These are phyloP conservation scores for Xylocopa sonorina DNA, from an alignment of 1,140 invertebrate species.

Conservation along the genomic window DNA sequence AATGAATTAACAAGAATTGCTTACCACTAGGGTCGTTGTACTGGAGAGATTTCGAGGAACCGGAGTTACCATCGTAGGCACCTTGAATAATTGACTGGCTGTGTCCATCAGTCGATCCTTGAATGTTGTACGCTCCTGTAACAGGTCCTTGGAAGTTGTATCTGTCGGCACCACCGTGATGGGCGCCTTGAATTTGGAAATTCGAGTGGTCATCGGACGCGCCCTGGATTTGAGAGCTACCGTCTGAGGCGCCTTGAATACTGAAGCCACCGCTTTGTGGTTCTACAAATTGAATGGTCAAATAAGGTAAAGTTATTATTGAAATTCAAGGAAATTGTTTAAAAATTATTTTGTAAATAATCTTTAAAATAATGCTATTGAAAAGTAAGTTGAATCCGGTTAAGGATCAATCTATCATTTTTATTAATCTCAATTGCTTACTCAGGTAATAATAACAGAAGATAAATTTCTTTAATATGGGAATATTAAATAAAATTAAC, in stretches of 20 bases:
- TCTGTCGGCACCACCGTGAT: conserved; percentile 60
- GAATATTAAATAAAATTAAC: too few relatives aligned
- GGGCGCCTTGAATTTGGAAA: conserved; percentile 74
- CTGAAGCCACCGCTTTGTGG: conserved; percentile 73
- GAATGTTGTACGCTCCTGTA: conserved; percentile 67
- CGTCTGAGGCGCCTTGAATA: conserved; percentile 77
- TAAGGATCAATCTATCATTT: too few relatives aligned
- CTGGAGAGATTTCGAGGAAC: conserved; percentile 67
- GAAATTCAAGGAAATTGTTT: neutral
- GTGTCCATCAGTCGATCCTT: conserved; percentile 69
- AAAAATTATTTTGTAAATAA: too few relatives aligned
- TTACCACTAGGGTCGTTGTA: conserved; percentile 78
- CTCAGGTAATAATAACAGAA: too few relatives aligned
- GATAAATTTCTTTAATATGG: too few relatives aligned
- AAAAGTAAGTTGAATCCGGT: too few relatives aligned
- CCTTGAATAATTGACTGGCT: conserved; percentile 61
- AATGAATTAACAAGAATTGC: neutral
- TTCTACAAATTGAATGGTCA: conserved; percentile 62
- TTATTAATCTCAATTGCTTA: too few relatives aligned
- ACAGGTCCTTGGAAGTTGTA: conserved; percentile 60
- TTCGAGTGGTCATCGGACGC: conserved; percentile 75
- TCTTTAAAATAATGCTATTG: too few relatives aligned
- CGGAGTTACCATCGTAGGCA: conserved; percentile 65
- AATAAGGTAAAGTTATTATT: neutral
- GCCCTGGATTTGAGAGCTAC: conserved; percentile 69